phyloP scores from a whole-genome alignment of 2,888 invertebrate genomes.

The Galeopsomyia nigrocyanea region DNA sequence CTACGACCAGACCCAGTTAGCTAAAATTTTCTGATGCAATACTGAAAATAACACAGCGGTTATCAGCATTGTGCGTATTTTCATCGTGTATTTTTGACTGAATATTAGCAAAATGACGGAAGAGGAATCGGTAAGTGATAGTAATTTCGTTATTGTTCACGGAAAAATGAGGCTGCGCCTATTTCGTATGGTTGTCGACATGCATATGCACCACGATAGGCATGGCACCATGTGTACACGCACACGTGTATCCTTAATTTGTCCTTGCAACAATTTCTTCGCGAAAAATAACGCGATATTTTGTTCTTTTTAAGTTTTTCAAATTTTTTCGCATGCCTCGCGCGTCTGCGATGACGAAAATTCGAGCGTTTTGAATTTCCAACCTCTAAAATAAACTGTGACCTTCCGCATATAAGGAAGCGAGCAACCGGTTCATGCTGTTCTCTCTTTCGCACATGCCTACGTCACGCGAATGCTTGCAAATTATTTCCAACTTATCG shows the following conservation, averaged over 20 bases:
- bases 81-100: neutral
- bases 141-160: neutral
- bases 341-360: neutral
- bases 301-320: neutral
- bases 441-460: constrained; percentile 10
- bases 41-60: constrained; percentile 29
- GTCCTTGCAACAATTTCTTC: neutral
- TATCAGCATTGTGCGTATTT: neutral
- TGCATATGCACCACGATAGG: neutral
- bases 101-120: constrained; percentile 44
- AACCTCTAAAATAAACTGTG: constrained; percentile 44
- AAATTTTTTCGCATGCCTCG: neutral
- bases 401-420: constrained; percentile 14
- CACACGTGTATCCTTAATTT: constrained; percentile 28
- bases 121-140: constrained; percentile 44
- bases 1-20: constrained; percentile 29
- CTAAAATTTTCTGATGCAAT: constrained; percentile 47
- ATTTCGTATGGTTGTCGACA: neutral
- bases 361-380: neutral
- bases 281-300: neutral
- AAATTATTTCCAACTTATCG: neutral
- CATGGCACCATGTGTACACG: constrained; percentile 10
- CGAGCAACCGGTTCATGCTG: constrained; percentile 23
- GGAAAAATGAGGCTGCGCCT: neutral
- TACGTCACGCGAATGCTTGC: constrained; percentile 14